These are phyloP conservation scores for Druon quercuslanigerum DNA, from an alignment of 1,140 invertebrate species.

Conservation along the genomic window DNA sequence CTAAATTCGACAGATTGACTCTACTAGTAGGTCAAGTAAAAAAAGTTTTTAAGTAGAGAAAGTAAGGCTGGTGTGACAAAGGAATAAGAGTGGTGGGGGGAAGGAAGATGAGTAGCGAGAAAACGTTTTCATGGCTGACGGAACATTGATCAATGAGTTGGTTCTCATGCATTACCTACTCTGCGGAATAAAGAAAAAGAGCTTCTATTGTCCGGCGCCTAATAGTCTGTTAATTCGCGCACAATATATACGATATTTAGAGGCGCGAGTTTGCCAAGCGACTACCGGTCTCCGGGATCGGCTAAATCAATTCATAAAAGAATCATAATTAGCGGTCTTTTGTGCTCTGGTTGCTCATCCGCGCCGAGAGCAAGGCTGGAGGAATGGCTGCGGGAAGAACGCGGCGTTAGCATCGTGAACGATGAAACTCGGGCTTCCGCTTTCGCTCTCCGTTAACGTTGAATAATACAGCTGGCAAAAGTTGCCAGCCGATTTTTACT, in stretches of 20 bases:
- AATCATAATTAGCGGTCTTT: conserved; percentile 70
- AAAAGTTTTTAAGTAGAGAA: conserved; percentile 18
- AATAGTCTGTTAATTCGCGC: conserved; percentile 69
- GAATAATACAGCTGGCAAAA: conserved; percentile 40
- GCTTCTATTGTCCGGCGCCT: conserved; percentile 62
- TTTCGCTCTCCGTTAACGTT: conserved; percentile 58
- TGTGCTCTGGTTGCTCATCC: conserved; percentile 57
- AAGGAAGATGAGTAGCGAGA: conserved; percentile 18
- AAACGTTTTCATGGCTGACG: conserved; percentile 21
- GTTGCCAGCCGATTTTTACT: background rate
- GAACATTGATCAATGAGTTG: conserved; percentile 50
- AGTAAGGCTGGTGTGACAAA: conserved; percentile 31
- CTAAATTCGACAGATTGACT: too few species aligned
- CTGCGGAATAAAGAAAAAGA: conserved; percentile 62
- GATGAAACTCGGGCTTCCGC: conserved; percentile 59
- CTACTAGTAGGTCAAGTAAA: conserved; percentile 1
- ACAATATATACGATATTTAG: conserved; percentile 69
- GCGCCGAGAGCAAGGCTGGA: conserved; percentile 49
- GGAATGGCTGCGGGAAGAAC: conserved; percentile 49
- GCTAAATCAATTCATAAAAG: conserved; percentile 72
- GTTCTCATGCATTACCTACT: conserved; percentile 35
- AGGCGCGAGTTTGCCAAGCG: conserved; percentile 55
- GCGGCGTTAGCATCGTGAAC: conserved; percentile 40
- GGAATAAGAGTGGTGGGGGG: conserved; percentile 30
- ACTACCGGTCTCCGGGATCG: conserved; percentile 59